These are phyloP conservation scores for Caenorhabditis brenneri DNA, from an alignment of 1,140 invertebrate species.

Conservation along the genomic window DNA sequence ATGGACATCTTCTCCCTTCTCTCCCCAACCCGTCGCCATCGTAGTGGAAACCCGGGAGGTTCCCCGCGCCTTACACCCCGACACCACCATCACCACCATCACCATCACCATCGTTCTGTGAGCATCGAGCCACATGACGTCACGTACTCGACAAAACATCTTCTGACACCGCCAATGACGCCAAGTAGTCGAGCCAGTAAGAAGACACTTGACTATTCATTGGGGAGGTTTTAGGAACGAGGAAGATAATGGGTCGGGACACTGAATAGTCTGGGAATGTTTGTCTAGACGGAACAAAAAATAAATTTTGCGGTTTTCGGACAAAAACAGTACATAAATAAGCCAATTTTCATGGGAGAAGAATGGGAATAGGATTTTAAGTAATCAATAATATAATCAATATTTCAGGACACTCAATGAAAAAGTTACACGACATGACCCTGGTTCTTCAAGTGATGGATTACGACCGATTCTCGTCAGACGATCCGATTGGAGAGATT, in stretches of 20 bases:
- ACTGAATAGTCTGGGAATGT: too few species aligned
- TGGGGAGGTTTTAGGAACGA: too few species aligned
- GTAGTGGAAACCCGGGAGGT: constrained; percentile 62
- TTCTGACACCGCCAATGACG: not conserved
- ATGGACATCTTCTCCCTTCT: constrained; percentile 66
- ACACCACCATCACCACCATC: constrained; percentile 19
- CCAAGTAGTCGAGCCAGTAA: constrained; percentile 29
- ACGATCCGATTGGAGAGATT: constrained; percentile 94
- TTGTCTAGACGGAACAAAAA: too few species aligned
- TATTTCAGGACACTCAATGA: constrained; percentile 83
- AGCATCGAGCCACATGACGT: constrained; percentile 16
- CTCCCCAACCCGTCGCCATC: constrained; percentile 59
- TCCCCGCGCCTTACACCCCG: constrained; percentile 43
- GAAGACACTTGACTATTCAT: not conserved
- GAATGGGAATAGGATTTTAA: not conserved
- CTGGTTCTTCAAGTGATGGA: constrained; percentile 92
- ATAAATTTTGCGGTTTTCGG: too few species aligned
- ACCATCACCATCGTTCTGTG: constrained; percentile 18
- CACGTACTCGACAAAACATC: constrained; percentile 54
- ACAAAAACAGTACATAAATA: too few species aligned
- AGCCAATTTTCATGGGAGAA: too few species aligned
- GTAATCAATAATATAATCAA: not conserved
- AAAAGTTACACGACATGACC: constrained; percentile 87
- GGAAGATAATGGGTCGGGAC: too few species aligned
- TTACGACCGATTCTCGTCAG: constrained; percentile 90